phyloP scores from a whole-genome alignment of 2,888 invertebrate species.

The Chalcis sispes region DNA sequence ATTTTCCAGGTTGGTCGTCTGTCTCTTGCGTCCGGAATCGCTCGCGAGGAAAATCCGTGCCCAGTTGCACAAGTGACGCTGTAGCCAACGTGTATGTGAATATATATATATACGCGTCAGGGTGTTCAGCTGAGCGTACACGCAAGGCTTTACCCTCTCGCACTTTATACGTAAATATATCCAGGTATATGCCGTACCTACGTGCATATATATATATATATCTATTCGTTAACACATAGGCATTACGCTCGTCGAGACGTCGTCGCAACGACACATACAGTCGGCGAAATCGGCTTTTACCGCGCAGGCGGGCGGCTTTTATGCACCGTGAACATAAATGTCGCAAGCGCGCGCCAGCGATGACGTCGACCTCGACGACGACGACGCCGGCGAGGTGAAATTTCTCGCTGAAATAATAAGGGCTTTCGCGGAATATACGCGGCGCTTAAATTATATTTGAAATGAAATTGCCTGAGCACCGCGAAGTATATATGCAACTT shows the following conservation, averaged over 20 bases:
- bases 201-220: too few relatives aligned
- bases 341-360: too few relatives aligned
- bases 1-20: neutral
- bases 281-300: constrained; percentile 17
- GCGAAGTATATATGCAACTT: constrained; percentile 2
- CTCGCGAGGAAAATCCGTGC: constrained; percentile 2
- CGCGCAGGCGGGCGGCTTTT: neutral
- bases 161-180: too few relatives aligned
- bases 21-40: neutral
- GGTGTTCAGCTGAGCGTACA: constrained; percentile 7
- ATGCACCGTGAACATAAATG: neutral
- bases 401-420: constrained; percentile 38
- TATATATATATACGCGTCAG: neutral
- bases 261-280: too few relatives aligned
- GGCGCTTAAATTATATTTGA: constrained; percentile 29
- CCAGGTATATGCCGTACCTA: too few relatives aligned
- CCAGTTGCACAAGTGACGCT: too few relatives aligned
- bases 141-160: too few relatives aligned
- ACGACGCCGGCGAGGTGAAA: neutral
- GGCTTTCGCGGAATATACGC: constrained; percentile 16
- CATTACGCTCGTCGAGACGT: neutral
- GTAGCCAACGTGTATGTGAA: too few relatives aligned
- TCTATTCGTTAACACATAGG: too few relatives aligned
- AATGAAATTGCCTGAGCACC: constrained; percentile 40
- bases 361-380: too few relatives aligned